A percentile compares a stretch with the other conserved stretches of the same genome.
phyloP scores from a whole-genome alignment of 64 coral and sea anemone genomes.

The Pachyseris speciosa region DNA sequence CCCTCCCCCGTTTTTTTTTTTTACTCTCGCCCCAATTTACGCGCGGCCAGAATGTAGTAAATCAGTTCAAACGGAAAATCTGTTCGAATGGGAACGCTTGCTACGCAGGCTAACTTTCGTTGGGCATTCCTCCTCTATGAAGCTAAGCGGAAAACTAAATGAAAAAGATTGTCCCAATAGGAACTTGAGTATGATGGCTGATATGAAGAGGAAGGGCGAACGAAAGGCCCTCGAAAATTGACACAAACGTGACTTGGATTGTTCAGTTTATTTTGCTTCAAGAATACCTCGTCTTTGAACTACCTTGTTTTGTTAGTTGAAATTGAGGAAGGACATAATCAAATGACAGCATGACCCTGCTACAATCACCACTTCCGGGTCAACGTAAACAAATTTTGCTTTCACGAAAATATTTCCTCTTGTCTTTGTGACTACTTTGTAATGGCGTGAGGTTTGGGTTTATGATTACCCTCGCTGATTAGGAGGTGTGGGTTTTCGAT shows the following conservation, averaged over 20 bases:
- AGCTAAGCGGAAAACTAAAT: neutral
- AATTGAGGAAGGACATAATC: neutral
- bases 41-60: too few relatives aligned
- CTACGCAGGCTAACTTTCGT: too few relatives aligned
- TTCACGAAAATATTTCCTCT: neutral
- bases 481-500: too few relatives aligned
- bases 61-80: too few relatives aligned
- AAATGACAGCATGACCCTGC: neutral
- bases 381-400: neutral
- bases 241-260: neutral
- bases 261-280: neutral
- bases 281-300: neutral
- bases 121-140: neutral
- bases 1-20: too few relatives aligned
- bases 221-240: too few relatives aligned
- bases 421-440: neutral
- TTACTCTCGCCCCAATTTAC: too few relatives aligned
- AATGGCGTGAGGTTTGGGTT: neutral
- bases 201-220: too few relatives aligned
- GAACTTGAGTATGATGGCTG: too few relatives aligned
- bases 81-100: too few relatives aligned
- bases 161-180: too few relatives aligned
- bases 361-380: neutral
- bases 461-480: too few relatives aligned
- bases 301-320: neutral